Conservation (phyloP, 2,113 vertebrate species). For the Miniopterus natalensis region DNA sequence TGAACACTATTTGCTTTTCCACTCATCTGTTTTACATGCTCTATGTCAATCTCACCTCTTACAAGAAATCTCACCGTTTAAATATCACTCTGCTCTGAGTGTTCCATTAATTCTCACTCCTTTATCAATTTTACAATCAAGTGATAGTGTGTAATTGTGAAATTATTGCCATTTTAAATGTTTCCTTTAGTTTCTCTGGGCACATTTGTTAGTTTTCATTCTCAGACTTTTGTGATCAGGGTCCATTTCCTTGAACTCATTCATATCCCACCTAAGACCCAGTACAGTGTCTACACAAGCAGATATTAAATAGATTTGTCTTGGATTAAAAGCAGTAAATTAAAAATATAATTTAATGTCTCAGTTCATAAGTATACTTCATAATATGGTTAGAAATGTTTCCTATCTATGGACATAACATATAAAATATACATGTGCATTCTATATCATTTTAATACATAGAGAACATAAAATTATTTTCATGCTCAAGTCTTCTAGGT, state of each 20-base stretch:
- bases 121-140: slow-evolving; percentile 56
- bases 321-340: not conserved
- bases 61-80: slow-evolving; percentile 49
- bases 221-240: not conserved
- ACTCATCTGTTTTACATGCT: slow-evolving; percentile 54
- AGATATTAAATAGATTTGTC: slow-evolving; percentile 24
- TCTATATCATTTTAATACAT: not conserved
- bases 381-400: slow-evolving; percentile 17
- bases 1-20: slow-evolving; percentile 46
- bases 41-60: slow-evolving; percentile 28
- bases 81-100: not conserved
- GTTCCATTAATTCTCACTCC: slow-evolving; percentile 20
- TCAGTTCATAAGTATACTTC: not conserved
- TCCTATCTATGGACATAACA: not conserved
- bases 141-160: not conserved
- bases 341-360: slow-evolving; percentile 27
- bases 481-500: not conserved
- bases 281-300: not conserved
- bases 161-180: slow-evolving; percentile 30
- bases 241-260: not conserved
- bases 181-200: not conserved
- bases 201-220: slow-evolving; percentile 24
- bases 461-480: slow-evolving; percentile 3
- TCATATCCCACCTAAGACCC: not conserved
- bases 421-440: not conserved